Evolutionary conservation across 2,113 vertebrate genomes (phyloP).

Genomic region (Odobenus rosmarus): DNA sequence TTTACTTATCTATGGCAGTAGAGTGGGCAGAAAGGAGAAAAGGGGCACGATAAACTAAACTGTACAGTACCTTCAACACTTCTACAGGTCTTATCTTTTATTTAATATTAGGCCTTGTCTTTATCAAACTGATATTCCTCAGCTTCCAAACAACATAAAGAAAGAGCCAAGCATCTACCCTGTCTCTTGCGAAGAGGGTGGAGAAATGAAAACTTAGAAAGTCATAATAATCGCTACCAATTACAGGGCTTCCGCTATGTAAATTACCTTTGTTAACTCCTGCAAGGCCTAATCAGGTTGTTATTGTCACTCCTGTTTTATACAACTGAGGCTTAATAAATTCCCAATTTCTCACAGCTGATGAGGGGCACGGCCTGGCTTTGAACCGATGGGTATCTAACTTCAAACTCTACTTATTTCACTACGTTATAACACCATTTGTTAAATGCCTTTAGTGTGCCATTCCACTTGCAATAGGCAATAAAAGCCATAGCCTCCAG

Average conservation of each 20-base stretch:
- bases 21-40: background rate
- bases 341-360: background rate
- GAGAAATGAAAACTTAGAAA: background rate
- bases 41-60: background rate
- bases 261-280: background rate
- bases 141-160: background rate
- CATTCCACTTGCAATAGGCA: constrained; percentile 35
- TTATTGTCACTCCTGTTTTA: background rate
- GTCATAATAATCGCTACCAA: background rate
- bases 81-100: background rate
- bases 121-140: background rate
- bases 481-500: background rate
- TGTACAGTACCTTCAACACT: background rate
- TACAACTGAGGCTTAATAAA: background rate
- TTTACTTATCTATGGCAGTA: background rate
- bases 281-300: background rate
- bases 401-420: background rate
- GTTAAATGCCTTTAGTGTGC: background rate
- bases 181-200: background rate
- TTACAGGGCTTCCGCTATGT: background rate
- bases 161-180: background rate
- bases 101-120: background rate
- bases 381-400: background rate
- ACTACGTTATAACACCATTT: background rate
- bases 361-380: background rate